Evolutionary conservation across 2,113 vertebrate genomes (phyloP).

Genomic region (Oenanthe oenanthe): DNA sequence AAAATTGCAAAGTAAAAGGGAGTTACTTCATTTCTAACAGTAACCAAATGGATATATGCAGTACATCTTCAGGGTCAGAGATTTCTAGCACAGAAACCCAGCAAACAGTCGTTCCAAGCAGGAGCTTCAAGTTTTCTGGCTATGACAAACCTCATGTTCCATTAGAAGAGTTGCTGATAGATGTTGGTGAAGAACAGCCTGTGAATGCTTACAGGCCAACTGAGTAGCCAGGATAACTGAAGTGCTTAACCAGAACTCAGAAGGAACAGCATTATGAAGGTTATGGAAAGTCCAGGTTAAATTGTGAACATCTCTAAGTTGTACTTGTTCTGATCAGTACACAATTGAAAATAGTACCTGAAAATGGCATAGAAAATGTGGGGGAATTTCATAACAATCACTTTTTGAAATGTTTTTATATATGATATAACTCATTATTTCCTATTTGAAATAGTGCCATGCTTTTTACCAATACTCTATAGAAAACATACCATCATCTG

Average conservation of each 20-base stretch:
- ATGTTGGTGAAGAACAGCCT: constrained; percentile 55
- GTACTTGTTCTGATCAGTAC: neutral
- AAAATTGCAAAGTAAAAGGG: neutral
- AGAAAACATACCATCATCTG: neutral
- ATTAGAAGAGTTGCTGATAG: constrained; percentile 41
- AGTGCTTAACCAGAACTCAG: neutral
- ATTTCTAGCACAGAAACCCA: neutral
- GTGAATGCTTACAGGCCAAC: constrained; percentile 65
- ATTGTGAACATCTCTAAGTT: neutral
- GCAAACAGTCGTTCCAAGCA: neutral
- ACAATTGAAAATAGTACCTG: neutral
- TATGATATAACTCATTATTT: neutral
- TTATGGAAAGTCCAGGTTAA: neutral
- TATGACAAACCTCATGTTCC: constrained; percentile 78
- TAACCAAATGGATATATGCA: constrained; percentile 8
- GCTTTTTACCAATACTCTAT: neutral
- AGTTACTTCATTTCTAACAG: constrained; percentile 27
- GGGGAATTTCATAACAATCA: neutral
- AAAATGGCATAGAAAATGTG: neutral
- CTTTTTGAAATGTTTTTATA: neutral
- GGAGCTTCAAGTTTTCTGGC: constrained; percentile 55
- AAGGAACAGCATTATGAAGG: neutral
- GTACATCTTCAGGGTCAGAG: neutral
- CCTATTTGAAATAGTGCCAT: neutral
- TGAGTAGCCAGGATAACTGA: neutral